Conservation (phyloP, 2,113 vertebrate genomes). For the Coryphaenoides rupestris region DNA sequence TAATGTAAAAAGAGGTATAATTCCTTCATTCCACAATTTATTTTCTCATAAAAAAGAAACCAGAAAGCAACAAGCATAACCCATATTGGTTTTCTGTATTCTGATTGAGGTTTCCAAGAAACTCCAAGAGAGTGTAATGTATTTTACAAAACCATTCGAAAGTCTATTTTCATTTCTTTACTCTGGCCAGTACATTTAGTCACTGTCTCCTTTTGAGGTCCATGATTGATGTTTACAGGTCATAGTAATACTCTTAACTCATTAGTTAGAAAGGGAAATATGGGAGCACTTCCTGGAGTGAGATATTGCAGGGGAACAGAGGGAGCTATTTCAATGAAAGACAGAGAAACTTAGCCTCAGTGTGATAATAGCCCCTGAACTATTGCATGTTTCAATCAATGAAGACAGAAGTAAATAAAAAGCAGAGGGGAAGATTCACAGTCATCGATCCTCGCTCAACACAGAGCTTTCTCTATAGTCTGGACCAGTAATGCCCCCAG, state of each 20-base stretch:
- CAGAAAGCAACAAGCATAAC: no score
- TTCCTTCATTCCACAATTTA: not conserved
- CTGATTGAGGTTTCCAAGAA: conserved; percentile 1
- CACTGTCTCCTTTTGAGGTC: conserved; percentile 59
- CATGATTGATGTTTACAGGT: conserved; percentile 74
- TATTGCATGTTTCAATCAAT: conserved; percentile 85
- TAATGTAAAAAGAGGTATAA: not conserved
- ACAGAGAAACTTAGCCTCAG: conserved; percentile 82
- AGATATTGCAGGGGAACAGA: conserved; percentile 65
- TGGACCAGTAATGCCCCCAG: conserved; percentile 86
- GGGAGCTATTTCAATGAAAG: conserved; percentile 53
- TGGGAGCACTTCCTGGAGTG: conserved; percentile 66
- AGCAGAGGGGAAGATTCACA: conserved; percentile 80
- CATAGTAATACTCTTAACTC: conserved; percentile 76
- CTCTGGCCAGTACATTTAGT: conserved; percentile 56
- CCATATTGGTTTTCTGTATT: no score
- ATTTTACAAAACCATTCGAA: conserved; percentile 56
- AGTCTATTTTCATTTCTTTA: conserved; percentile 66
- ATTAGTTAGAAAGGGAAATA: conserved; percentile 74
- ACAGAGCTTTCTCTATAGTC: conserved; percentile 82
- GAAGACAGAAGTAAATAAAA: conserved; percentile 81
- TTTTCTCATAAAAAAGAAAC: not conserved
- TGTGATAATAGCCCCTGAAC: conserved; percentile 82
- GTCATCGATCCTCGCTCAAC: conserved; percentile 88
- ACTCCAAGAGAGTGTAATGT: conserved; percentile 30